These are phyloP conservation scores for Lytechinus variegatus DNA, from an alignment of 35 echinoderm and acorn worm genomes.

Conservation along the genomic window DNA sequence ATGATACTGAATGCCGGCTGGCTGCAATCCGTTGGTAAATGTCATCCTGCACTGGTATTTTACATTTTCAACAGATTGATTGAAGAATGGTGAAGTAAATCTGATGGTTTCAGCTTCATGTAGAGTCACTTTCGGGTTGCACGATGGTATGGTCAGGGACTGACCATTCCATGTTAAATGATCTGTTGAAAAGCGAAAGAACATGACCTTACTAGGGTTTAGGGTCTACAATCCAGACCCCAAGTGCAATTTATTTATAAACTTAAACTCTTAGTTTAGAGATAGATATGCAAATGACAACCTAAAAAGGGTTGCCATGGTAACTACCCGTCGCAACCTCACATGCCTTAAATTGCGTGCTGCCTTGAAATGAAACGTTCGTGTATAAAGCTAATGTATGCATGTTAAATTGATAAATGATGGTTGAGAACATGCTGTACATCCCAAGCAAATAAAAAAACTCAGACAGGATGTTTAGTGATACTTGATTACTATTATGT, in stretches of 20 bases:
- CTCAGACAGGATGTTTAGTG: too few relatives aligned
- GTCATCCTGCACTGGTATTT: slow-evolving; percentile 20
- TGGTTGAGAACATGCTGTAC: too few relatives aligned
- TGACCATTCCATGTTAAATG: not conserved
- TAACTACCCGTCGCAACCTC: too few relatives aligned
- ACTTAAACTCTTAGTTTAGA: not conserved
- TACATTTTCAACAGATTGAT: not conserved
- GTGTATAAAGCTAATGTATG: too few relatives aligned
- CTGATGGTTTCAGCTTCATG: not conserved
- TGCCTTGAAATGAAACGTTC: too few relatives aligned
- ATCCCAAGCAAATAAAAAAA: too few relatives aligned
- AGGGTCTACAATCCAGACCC: not conserved
- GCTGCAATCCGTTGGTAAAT: not conserved
- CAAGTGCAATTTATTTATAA: not conserved
- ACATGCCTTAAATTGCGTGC: too few relatives aligned
- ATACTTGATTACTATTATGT: too few relatives aligned
- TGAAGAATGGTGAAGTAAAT: not conserved
- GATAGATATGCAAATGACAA: not conserved
- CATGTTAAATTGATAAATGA: too few relatives aligned
- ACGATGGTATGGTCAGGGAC: not conserved
- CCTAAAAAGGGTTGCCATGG: too few relatives aligned
- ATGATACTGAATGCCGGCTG: not conserved
- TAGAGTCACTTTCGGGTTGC: not conserved
- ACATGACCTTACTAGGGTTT: not conserved
- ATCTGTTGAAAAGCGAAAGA: not conserved